Conservation (phyloP, 2,797 vertebrate species). For the Menidia menidia region DNA sequence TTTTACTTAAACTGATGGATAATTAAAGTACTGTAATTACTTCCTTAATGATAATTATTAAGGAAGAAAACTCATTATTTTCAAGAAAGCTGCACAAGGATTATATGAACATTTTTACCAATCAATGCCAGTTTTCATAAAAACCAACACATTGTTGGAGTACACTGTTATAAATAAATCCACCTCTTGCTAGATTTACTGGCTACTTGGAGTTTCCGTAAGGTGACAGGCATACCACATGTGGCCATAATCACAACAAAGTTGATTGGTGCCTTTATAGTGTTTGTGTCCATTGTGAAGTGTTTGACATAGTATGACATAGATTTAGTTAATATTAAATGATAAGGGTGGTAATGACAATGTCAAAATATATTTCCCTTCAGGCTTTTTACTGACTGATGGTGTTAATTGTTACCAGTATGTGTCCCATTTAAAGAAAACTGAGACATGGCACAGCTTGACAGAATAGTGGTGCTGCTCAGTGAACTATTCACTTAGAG, state of each 20-base stretch:
- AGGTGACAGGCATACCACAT: not conserved
- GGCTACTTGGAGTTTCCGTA: not conserved
- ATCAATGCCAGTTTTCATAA: not conserved
- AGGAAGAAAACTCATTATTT: not conserved
- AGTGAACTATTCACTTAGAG: not conserved
- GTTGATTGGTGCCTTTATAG: slow-evolving; percentile 31
- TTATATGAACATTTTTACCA: not conserved
- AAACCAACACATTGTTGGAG: not conserved
- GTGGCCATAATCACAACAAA: not conserved
- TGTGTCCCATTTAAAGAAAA: slow-evolving; percentile 1
- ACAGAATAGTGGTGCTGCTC: not conserved
- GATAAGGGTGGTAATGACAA: slow-evolving; percentile 8
- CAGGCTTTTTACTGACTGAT: not conserved
- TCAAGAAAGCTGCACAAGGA: not conserved
- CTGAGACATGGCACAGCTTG: not conserved
- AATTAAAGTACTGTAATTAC: not conserved
- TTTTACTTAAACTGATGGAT: not conserved
- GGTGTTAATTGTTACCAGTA: not conserved
- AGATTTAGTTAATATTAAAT: slow-evolving; percentile 33
- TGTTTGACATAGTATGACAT: slow-evolving; percentile 42
- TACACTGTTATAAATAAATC: not conserved
- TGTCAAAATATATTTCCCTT: slow-evolving; percentile 8
- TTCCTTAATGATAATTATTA: not conserved
- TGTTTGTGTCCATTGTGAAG: slow-evolving; percentile 20
- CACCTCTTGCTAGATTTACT: not conserved